phyloP scores from a whole-genome alignment of 2,888 invertebrate species.

The Drosophila maculinotata region DNA sequence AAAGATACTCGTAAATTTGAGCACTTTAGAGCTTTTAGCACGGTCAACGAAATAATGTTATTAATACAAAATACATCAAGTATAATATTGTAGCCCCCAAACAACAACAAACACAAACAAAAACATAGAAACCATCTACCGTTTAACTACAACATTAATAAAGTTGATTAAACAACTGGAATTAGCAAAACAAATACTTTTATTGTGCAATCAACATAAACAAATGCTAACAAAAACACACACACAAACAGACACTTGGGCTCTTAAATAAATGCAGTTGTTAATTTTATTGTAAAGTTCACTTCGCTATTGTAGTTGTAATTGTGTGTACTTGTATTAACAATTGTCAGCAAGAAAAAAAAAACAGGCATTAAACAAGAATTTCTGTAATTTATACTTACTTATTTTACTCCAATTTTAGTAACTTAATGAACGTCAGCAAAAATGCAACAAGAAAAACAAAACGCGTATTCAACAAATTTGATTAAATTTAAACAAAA shows the following conservation, averaged over 20 bases:
- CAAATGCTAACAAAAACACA: constrained; percentile 9
- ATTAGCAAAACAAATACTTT: constrained; percentile 57
- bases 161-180: constrained; percentile 40
- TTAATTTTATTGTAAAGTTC: constrained; percentile 67
- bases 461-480: constrained; percentile 58
- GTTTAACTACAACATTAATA: constrained; percentile 35
- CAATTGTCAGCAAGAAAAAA: constrained; percentile 34
- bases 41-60: constrained; percentile 74
- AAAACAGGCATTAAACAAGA: constrained; percentile 18
- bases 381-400: constrained; percentile 74
- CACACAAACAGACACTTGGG: constrained; percentile 17
- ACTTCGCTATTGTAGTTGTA: constrained; percentile 57
- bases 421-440: constrained; percentile 57
- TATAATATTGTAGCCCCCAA: constrained; percentile 29
- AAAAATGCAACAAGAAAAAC: constrained; percentile 34
- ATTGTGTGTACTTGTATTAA: constrained; percentile 38
- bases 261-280: constrained; percentile 55
- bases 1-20: constrained; percentile 60
- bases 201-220: constrained; percentile 52
- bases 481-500: constrained; percentile 45
- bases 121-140: constrained; percentile 5
- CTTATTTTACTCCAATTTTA: constrained; percentile 69
- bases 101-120: not conserved
- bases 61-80: constrained; percentile 47
- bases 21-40: constrained; percentile 79